A percentile compares a stretch with the other conserved stretches of the same genome.
These are phyloP conservation scores for Petrocephalus zakoni DNA, from an alignment of 2,113 vertebrate species.

Conservation along the genomic window DNA sequence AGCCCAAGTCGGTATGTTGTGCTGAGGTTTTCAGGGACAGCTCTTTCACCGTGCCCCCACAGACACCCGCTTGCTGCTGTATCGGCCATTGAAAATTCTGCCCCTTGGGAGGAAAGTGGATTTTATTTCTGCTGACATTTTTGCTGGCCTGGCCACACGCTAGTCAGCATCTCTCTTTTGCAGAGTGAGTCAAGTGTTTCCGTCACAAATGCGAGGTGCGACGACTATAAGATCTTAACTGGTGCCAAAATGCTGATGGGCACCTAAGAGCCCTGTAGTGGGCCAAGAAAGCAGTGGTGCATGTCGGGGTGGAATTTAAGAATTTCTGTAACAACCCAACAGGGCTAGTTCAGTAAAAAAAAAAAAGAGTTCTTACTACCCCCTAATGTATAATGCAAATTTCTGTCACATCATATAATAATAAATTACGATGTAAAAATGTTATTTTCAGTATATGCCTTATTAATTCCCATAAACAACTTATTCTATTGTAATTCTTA, in stretches of 20 bases:
- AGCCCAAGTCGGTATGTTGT: neutral
- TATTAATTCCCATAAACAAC: neutral
- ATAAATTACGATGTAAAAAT: neutral
- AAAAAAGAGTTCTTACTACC: neutral
- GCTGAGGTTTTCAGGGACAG: neutral
- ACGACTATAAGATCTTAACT: neutral
- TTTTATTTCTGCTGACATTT: constrained; percentile 8
- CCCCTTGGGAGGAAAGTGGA: neutral
- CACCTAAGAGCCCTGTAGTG: neutral
- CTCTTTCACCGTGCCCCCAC: neutral
- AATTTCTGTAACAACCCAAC: neutral
- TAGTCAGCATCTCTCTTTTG: neutral
- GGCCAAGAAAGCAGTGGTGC: neutral
- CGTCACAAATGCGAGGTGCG: neutral
- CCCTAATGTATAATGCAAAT: neutral
- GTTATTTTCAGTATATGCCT: neutral
- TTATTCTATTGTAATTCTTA: neutral
- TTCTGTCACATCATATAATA: neutral
- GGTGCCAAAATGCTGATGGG: neutral
- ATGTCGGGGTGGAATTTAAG: neutral
- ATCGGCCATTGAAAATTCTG: neutral
- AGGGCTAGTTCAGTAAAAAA: neutral
- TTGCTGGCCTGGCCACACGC: neutral
- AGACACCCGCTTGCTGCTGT: neutral
- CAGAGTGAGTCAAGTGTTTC: neutral